Percentiles rank a stretch among this genome's conserved stretches.
These are phyloP conservation scores for Megaceryle maxima DNA, from an alignment of 2,113 vertebrate species.

Conservation along the genomic window DNA sequence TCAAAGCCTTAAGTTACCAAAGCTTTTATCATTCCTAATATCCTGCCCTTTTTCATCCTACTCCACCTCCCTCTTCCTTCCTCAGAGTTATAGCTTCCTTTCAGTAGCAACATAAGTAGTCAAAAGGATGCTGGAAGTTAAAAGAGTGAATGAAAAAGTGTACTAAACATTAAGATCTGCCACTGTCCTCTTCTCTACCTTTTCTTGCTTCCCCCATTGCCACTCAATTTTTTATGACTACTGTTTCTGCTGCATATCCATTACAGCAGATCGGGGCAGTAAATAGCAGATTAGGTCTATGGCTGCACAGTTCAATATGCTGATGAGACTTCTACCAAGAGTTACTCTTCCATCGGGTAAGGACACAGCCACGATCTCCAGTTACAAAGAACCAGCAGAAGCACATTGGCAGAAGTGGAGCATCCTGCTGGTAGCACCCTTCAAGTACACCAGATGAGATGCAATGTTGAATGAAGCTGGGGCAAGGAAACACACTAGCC, in stretches of 20 bases:
- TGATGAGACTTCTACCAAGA: neutral
- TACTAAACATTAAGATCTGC: neutral
- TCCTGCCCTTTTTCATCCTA: neutral
- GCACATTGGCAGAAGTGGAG: neutral
- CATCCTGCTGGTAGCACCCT: neutral
- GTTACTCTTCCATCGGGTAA: neutral
- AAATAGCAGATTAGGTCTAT: neutral
- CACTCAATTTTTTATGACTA: neutral
- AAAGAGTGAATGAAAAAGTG: neutral
- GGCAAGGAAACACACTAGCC: neutral
- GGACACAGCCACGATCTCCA: neutral
- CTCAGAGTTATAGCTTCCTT: neutral
- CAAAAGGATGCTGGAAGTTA: neutral
- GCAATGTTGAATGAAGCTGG: neutral
- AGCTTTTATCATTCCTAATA: neutral
- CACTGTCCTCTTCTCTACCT: neutral
- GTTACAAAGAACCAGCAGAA: neutral
- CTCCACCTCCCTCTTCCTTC: neutral
- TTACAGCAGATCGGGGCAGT: neutral
- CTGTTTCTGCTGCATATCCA: neutral
- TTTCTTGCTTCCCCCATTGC: neutral
- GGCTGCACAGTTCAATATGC: neutral
- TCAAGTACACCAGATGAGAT: neutral
- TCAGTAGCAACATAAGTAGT: neutral
- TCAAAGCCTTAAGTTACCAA: neutral